Conservation (phyloP, 2,888 invertebrate genomes). For the Eledone cirrhosa region DNA sequence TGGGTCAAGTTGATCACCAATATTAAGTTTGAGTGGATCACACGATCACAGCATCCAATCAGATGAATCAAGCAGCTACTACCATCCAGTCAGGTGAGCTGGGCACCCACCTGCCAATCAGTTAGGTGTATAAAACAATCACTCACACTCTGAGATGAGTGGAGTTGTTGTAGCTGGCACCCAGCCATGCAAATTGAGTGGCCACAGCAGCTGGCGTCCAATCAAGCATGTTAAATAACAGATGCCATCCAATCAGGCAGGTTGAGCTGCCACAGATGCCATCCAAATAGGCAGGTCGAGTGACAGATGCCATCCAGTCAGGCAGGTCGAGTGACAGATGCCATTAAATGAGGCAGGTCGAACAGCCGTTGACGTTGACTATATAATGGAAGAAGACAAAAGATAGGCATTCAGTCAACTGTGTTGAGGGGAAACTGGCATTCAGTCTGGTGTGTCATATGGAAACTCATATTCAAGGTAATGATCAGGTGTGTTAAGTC, state of each 20-base stretch:
- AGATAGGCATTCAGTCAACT: no score
- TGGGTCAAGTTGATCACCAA: no score
- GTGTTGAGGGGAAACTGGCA: no score
- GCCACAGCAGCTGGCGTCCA: neutral
- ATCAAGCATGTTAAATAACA: neutral
- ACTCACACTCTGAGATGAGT: no score
- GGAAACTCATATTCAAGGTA: no score
- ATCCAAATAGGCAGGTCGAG: neutral
- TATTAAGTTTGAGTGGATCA: no score
- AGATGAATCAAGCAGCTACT: neutral
- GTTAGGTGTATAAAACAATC: no score
- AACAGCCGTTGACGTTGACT: neutral
- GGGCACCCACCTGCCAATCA: neutral
- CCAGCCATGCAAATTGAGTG: neutral
- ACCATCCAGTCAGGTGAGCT: neutral
- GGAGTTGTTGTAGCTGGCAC: neutral
- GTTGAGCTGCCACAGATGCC: constrained; percentile 4
- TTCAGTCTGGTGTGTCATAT: no score
- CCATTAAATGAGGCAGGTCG: neutral
- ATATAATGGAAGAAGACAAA: no score
- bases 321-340: constrained; percentile 9
- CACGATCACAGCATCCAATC: no score
- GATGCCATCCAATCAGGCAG: neutral
- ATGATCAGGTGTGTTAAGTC: no score
- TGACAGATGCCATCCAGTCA: neutral